Base-by-base conservation (phyloP, 2,888 invertebrate species). In the Platerodrilus igneus region DNA sequence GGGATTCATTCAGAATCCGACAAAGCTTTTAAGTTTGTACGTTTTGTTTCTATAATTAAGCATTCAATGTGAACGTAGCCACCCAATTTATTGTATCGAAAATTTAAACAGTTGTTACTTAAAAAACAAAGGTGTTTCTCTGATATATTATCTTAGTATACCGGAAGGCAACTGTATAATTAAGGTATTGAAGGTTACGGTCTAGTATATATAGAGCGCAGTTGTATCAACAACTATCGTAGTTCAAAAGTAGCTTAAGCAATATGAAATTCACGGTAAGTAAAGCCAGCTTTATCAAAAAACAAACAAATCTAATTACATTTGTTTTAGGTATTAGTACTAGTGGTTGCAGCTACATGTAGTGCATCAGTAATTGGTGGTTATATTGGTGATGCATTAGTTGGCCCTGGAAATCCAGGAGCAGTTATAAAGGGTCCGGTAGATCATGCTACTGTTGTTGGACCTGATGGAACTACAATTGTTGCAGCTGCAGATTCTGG, bases 381-480 rank as follows among this genome's bases (percentile, higher is more conserved):
- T n/a, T n/a, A n/a, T n/a, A n/a, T n/a, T n/a, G n/a, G 46, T 26
- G 41, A 33, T 1, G 49, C 47, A 10, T 33, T 59, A 2, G 48
- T 52, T 14, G 60, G 38, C 16, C 52, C 52, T 14, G 41, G 14
- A 17, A 41, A 36, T 30, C 41, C 40, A 15, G 52, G 44, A 15
- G 50, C 44, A 7, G 34, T 48, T n/a, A 20, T 52, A 14, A 50
- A 50, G 34, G 52, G 52, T 20, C 52, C 52, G 26, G 43, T 48
- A 4, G 38, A 47, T 18, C 26, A 36, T 18, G 46, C 53, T n/a
- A 38, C 43, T 8, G n/a, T 53, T 5, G 45, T 46, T 6, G 55
- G 53, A 19, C 55, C 53, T 10, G 55, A 70, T 73, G 6, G 58
- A 60, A 4, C 64, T 69, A 1, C 71, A 69, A 2, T 64, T 68